Evolutionary conservation across 2,113 vertebrate genomes (phyloP).

Genomic region (Maccullochella peelii): DNA sequence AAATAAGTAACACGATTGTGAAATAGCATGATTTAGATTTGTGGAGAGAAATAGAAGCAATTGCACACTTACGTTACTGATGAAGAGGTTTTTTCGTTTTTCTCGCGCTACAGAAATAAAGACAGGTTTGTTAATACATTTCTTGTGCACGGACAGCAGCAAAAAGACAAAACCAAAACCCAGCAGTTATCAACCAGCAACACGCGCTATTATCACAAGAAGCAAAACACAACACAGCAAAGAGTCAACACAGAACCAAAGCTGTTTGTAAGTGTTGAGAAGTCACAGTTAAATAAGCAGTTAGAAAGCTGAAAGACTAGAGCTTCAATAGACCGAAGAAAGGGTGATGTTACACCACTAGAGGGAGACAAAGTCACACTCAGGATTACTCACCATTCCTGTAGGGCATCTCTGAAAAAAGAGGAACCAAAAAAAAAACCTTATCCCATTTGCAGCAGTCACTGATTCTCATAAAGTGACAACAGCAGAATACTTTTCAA

Average conservation of each 20-base stretch:
- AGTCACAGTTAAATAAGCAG: neutral
- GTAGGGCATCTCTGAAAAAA: slow-evolving; percentile 51
- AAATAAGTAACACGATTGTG: neutral
- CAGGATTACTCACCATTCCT: slow-evolving; percentile 57
- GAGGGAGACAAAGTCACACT: slow-evolving; percentile 47
- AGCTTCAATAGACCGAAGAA: neutral
- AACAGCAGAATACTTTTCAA: neutral
- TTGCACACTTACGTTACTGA: slow-evolving; percentile 80
- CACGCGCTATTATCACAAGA: neutral
- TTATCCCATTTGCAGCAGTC: slow-evolving; percentile 7
- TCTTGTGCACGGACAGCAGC: neutral
- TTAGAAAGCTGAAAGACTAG: neutral
- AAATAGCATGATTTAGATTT: neutral
- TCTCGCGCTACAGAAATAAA: slow-evolving; percentile 76
- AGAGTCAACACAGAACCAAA: neutral
- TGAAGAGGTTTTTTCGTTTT: slow-evolving; percentile 81
- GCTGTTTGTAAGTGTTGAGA: neutral
- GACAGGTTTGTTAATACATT: neutral
- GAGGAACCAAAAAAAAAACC: slow-evolving; percentile 9
- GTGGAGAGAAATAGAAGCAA: neutral
- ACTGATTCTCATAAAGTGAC: neutral
- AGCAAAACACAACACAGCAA: neutral
- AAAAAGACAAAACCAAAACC: neutral
- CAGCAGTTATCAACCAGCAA: neutral
- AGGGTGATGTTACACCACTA: slow-evolving; percentile 19